phyloP scores from a whole-genome alignment of 1,140 invertebrate genomes.

The Saccostrea cuccullata region DNA sequence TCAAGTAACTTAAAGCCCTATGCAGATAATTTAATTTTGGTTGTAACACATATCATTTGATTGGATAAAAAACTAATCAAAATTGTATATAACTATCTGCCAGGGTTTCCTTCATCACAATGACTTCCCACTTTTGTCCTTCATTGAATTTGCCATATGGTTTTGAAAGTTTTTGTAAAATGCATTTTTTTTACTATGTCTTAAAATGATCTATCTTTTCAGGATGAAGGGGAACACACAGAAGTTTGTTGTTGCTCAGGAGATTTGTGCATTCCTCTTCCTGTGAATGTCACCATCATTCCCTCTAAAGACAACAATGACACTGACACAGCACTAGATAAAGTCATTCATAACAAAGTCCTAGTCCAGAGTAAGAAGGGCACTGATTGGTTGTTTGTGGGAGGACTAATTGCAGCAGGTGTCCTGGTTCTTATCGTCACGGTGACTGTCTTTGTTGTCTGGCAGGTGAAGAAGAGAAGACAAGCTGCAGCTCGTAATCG shows the following conservation, averaged over 20 bases:
- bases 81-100: too few relatives aligned
- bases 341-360: not conserved
- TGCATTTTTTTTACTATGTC: too few relatives aligned
- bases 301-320: not conserved
- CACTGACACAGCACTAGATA: not conserved
- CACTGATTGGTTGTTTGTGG: slow-evolving; percentile 23
- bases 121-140: too few relatives aligned
- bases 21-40: too few relatives aligned
- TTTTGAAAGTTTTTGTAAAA: too few relatives aligned
- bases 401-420: not conserved
- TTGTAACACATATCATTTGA: too few relatives aligned
- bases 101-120: too few relatives aligned
- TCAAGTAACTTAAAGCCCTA: too few relatives aligned
- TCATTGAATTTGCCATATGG: too few relatives aligned
- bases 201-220: not conserved
- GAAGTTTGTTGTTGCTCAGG: not conserved
- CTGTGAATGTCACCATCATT: not conserved
- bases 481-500: not conserved
- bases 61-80: too few relatives aligned
- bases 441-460: not conserved
- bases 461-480: not conserved
- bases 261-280: not conserved
- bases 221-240: not conserved
- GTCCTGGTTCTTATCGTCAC: not conserved
- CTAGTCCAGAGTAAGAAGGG: not conserved